phyloP scores from a whole-genome alignment of 2,888 invertebrate species.

The Kryphioiulus occultus region DNA sequence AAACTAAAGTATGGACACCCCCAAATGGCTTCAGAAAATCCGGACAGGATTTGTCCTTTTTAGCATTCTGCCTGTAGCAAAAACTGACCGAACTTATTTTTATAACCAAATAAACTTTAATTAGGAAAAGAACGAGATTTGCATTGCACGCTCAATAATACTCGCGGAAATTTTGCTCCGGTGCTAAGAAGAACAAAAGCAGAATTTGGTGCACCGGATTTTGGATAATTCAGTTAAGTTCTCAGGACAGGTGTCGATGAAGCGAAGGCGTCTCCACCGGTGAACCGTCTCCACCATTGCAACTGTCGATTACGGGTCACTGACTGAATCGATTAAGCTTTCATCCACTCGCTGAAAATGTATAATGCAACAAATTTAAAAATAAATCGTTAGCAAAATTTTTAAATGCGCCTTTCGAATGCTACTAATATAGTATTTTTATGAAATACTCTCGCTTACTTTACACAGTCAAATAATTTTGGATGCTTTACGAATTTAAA shows the following conservation, averaged over 20 bases:
- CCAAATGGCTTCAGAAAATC: too few relatives aligned
- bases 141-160: background rate
- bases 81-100: background rate
- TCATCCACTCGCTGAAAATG: background rate
- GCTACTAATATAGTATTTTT: too few relatives aligned
- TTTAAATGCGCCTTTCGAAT: too few relatives aligned
- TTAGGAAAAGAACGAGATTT: background rate
- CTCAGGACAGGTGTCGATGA: background rate
- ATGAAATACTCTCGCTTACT: too few relatives aligned
- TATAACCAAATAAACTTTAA: constrained; percentile 32
- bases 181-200: background rate
- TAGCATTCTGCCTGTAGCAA: background rate
- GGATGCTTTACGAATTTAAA: too few relatives aligned
- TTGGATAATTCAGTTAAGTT: background rate
- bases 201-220: background rate
- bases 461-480: too few relatives aligned
- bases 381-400: too few relatives aligned
- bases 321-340: background rate
- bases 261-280: background rate
- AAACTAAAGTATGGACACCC: too few relatives aligned
- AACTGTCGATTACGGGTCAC: background rate
- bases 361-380: background rate
- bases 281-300: background rate
- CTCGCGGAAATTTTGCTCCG: background rate
- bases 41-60: too few relatives aligned